Conservation (phyloP, 2,797 vertebrate genomes). For the Podarcis siculus region DNA sequence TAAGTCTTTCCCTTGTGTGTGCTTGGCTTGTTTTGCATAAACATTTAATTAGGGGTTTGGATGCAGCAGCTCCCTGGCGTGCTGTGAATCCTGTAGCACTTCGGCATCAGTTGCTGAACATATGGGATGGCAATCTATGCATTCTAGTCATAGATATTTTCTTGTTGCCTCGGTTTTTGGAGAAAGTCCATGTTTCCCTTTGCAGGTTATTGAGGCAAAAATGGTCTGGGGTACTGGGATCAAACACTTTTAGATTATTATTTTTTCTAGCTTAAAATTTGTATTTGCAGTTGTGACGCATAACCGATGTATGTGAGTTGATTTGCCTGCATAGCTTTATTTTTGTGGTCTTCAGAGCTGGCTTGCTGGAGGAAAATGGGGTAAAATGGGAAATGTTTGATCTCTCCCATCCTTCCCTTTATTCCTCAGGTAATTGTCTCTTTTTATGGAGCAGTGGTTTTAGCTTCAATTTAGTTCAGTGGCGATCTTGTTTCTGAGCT, state of each 20-base stretch:
- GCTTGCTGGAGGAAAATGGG: background rate
- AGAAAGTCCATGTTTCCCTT: background rate
- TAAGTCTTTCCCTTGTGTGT: conserved; percentile 69
- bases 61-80: conserved; percentile 22
- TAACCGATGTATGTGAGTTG: background rate
- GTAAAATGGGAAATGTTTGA: background rate
- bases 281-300: background rate
- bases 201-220: background rate
- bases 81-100: conserved; percentile 41
- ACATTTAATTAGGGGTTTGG: background rate
- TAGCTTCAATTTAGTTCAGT: conserved; percentile 12
- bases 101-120: background rate
- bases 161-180: conserved; percentile 27
- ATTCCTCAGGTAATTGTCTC: background rate
- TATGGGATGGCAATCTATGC: background rate
- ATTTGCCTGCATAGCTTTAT: background rate
- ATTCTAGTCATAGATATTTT: background rate
- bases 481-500: conserved; percentile 21
- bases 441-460: rapidly evolving
- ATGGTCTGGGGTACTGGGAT: background rate
- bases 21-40: background rate
- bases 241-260: background rate
- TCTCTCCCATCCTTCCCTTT: rapidly evolving
- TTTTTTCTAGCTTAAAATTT: background rate
- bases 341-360: conserved; percentile 14